Evolutionary conservation across 53 echinoderm and acorn worm species (phyloP).

Genomic region (Temnopleurus reevesii): DNA sequence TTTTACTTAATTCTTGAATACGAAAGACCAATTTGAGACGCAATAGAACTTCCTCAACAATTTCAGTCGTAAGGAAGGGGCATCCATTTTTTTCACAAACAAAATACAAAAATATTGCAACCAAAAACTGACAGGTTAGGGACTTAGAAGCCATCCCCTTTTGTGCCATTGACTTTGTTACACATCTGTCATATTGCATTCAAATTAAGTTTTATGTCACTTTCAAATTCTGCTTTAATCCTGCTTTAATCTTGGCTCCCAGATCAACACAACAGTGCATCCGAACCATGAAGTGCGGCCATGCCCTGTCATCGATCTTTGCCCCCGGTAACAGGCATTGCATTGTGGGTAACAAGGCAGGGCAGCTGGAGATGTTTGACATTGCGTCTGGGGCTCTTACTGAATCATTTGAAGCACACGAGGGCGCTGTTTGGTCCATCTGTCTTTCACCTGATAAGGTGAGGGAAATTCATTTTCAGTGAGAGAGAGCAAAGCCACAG

Average conservation of each 20-base stretch:
- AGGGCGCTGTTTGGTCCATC: conserved; percentile 91
- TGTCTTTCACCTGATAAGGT: conserved; percentile 93
- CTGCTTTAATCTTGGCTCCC: not conserved
- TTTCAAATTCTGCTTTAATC: not conserved
- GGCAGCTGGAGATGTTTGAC: conserved; percentile 89
- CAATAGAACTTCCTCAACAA: too few relatives aligned
- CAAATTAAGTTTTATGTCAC: too few relatives aligned
- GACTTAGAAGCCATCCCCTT: too few relatives aligned
- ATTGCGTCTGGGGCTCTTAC: conserved; percentile 72
- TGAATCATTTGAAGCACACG: conserved; percentile 88
- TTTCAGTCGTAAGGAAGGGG: too few relatives aligned
- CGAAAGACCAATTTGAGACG: too few relatives aligned
- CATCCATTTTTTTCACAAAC: too few relatives aligned
- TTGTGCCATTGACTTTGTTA: too few relatives aligned
- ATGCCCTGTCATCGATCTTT: conserved; percentile 84
- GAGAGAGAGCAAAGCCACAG: too few relatives aligned
- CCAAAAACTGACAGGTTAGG: too few relatives aligned
- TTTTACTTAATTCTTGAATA: too few relatives aligned
- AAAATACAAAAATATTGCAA: too few relatives aligned
- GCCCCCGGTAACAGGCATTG: conserved; percentile 95
- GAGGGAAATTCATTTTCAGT: not conserved
- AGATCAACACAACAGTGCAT: conserved; percentile 90
- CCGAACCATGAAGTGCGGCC: conserved; percentile 87
- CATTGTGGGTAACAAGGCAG: conserved; percentile 89
- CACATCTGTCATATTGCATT: too few relatives aligned